phyloP scores from a whole-genome alignment of 2,888 invertebrate genomes.

The Cheiracanthium punctorium region DNA sequence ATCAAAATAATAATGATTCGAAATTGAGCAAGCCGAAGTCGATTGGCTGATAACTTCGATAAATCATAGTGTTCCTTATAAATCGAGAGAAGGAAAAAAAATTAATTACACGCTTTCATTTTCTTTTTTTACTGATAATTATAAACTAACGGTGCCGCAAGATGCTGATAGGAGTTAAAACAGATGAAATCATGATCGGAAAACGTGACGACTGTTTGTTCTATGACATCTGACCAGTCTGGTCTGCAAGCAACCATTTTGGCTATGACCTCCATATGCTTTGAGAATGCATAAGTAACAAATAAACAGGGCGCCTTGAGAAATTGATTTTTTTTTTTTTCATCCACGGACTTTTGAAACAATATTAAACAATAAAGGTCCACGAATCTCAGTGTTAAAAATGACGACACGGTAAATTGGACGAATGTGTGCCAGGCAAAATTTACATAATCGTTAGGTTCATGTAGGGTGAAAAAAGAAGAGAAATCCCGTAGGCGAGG shows the following conservation, averaged over 20 bases:
- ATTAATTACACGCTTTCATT: background rate
- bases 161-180: background rate
- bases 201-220: conserved; percentile 1
- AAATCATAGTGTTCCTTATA: background rate
- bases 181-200: background rate
- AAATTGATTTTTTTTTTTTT: background rate
- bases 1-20: background rate
- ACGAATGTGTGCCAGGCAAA: background rate
- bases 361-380: background rate
- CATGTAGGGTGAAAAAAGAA: background rate
- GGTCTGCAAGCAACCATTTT: background rate
- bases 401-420: background rate
- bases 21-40: background rate
- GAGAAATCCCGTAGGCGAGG: background rate
- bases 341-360: background rate
- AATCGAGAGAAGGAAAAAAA: background rate
- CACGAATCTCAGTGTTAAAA: background rate
- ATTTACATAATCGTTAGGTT: background rate
- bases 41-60: background rate
- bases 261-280: background rate
- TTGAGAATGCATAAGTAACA: background rate
- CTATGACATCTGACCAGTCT: background rate
- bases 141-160: background rate
- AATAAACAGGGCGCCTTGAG: background rate
- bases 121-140: background rate